Evolutionary conservation across 1,140 invertebrate genomes (phyloP).

Genomic region (Lutraria rhynchaena): DNA sequence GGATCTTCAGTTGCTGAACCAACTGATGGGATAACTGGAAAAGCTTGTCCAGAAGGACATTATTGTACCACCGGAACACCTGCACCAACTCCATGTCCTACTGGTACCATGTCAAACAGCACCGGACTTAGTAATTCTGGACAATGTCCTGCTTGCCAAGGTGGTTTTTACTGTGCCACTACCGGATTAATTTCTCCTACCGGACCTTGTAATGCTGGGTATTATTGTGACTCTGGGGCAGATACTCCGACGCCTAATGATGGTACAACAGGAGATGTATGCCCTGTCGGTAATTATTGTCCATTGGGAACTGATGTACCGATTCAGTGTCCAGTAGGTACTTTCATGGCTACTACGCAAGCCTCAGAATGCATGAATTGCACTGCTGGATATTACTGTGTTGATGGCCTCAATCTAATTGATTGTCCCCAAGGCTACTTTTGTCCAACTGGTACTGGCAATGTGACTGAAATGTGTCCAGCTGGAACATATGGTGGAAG

Average conservation of each 20-base stretch:
- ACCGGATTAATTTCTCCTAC: constrained; percentile 74
- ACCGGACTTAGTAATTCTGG: constrained; percentile 68
- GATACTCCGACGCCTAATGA: constrained; percentile 71
- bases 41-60: constrained; percentile 74
- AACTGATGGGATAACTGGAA: constrained; percentile 75
- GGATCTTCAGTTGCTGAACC: constrained; percentile 75
- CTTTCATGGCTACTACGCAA: constrained; percentile 74
- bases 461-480: constrained; percentile 76
- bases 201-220: constrained; percentile 76
- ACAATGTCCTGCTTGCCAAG: constrained; percentile 74
- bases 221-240: constrained; percentile 71
- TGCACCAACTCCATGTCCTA: constrained; percentile 72
- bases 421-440: constrained; percentile 76
- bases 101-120: constrained; percentile 77
- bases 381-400: constrained; percentile 76
- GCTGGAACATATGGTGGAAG: constrained; percentile 75
- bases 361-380: constrained; percentile 77
- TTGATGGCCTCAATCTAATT: constrained; percentile 71
- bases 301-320: constrained; percentile 74
- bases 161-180: constrained; percentile 77
- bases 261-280: constrained; percentile 69
- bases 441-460: constrained; percentile 76
- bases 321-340: constrained; percentile 75
- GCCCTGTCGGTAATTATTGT: constrained; percentile 77
- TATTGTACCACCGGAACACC: constrained; percentile 75